A percentile compares a stretch with the other conserved stretches of the same genome.
Evolutionary conservation across 2,888 invertebrate genomes (phyloP).

Genomic region (Sesia bembeciformis): DNA sequence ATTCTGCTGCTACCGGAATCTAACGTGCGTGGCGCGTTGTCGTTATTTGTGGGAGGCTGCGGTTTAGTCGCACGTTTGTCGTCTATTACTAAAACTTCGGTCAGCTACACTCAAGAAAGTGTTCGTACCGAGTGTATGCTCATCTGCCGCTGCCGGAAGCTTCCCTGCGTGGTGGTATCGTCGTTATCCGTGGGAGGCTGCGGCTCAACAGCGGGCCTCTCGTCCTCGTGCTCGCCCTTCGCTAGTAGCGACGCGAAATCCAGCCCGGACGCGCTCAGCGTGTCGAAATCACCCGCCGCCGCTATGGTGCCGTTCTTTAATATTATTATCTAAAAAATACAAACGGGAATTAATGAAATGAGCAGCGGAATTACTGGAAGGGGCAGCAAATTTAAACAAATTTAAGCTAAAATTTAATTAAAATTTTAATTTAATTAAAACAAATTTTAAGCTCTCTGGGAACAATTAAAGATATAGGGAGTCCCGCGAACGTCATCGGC

Average conservation of each 20-base stretch:
- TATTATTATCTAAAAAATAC: constrained; percentile 62
- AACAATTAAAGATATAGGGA: no score
- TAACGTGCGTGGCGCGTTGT: constrained; percentile 41
- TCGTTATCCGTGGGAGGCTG: constrained; percentile 20
- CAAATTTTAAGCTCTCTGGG: no score
- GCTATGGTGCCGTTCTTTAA: constrained; percentile 74
- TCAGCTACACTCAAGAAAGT: background rate
- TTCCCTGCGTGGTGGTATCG: constrained; percentile 41
- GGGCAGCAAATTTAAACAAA: no score
- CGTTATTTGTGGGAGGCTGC: constrained; percentile 18
- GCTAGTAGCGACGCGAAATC: constrained; percentile 84
- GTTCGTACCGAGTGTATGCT: constrained; percentile 59
- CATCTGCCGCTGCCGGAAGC: constrained; percentile 63
- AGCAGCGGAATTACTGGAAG: no score
- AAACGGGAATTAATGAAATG: no score
- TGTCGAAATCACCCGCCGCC: constrained; percentile 81
- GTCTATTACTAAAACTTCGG: constrained; percentile 13
- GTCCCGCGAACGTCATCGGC: no score
- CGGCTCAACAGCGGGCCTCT: constrained; percentile 27
- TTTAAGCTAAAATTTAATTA: no score
- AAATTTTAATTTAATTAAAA: no score
- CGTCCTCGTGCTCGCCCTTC: constrained; percentile 59
- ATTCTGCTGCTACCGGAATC: constrained; percentile 63
- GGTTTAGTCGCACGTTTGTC: constrained; percentile 30
- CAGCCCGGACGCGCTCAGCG: constrained; percentile 81